phyloP scores from a whole-genome alignment of 2,797 vertebrate species.

The Malurus leucopterus region DNA sequence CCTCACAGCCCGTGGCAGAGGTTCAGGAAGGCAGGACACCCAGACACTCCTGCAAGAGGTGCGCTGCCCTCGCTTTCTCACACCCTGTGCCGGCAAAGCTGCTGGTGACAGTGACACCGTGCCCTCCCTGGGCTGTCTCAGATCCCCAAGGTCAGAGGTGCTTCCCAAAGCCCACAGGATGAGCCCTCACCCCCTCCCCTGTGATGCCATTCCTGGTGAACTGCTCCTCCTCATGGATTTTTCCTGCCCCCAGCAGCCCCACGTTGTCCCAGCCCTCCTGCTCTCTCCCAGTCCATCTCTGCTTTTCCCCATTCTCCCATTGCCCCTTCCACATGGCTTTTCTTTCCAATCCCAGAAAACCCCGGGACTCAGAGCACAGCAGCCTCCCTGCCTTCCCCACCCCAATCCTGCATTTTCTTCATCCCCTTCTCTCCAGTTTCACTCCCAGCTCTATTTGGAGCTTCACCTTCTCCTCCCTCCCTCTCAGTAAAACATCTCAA shows the following conservation, averaged over 20 bases:
- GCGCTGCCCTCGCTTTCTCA: accelerated
- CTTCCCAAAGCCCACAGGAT: background rate
- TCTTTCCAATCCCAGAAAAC: background rate
- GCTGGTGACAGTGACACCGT: background rate
- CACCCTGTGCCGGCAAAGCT: background rate
- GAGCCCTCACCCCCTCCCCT: background rate
- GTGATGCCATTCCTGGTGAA: background rate
- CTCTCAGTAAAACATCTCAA: background rate
- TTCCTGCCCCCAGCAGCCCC: accelerated
- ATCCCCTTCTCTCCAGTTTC: background rate
- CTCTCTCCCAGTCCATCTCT: background rate
- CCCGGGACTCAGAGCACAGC: accelerated
- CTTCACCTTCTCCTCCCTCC: background rate
- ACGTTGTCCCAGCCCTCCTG: background rate
- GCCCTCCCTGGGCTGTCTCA: background rate
- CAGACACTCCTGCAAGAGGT: background rate
- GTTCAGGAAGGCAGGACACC: background rate
- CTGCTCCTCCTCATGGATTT: background rate
- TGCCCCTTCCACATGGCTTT: background rate
- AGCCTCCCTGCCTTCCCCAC: background rate
- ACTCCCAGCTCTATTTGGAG: background rate
- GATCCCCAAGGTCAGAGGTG: background rate
- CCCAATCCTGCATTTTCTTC: accelerated
- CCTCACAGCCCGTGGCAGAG: background rate
- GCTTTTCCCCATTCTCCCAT: accelerated